Conservation (phyloP, 92 coral and sea anemone species). For the Siderastrea siderea region DNA sequence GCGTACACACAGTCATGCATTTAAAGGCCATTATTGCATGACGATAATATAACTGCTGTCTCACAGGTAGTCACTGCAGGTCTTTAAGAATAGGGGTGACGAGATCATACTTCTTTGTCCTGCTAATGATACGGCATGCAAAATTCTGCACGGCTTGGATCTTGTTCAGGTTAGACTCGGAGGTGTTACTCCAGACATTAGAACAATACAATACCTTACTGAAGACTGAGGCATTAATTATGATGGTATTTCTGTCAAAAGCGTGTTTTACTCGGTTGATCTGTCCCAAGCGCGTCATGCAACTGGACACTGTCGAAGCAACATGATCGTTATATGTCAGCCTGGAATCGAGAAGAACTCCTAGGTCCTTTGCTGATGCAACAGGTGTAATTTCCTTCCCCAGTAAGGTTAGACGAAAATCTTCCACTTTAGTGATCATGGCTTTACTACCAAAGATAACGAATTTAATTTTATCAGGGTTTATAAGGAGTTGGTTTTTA, state of each 20-base stretch:
- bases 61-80: slow-evolving; percentile 54
- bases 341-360: not conserved
- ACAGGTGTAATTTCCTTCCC: slow-evolving; percentile 11
- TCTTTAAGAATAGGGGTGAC: slow-evolving; percentile 53
- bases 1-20: slow-evolving; percentile 63
- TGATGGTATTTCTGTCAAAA: slow-evolving; percentile 1
- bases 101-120: slow-evolving; percentile 50
- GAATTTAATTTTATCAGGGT: not conserved
- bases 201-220: slow-evolving; percentile 1
- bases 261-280: slow-evolving; percentile 14
- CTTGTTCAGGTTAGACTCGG: slow-evolving; percentile 21
- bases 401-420: not conserved
- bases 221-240: not conserved
- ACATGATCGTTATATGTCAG: slow-evolving; percentile 26
- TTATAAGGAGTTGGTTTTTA: not conserved
- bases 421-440: slow-evolving; percentile 8
- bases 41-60: slow-evolving; percentile 30
- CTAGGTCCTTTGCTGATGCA: not conserved
- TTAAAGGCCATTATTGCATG: slow-evolving; percentile 58
- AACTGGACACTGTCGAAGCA: slow-evolving; percentile 17
- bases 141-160: slow-evolving; percentile 40
- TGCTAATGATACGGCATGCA: slow-evolving; percentile 29
- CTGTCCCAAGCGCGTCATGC: slow-evolving; percentile 25
- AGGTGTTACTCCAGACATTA: slow-evolving; percentile 28
- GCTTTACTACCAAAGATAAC: slow-evolving; percentile 9